Conservation (phyloP, 2,888 invertebrate species). For the Platycnemis pennipes region DNA sequence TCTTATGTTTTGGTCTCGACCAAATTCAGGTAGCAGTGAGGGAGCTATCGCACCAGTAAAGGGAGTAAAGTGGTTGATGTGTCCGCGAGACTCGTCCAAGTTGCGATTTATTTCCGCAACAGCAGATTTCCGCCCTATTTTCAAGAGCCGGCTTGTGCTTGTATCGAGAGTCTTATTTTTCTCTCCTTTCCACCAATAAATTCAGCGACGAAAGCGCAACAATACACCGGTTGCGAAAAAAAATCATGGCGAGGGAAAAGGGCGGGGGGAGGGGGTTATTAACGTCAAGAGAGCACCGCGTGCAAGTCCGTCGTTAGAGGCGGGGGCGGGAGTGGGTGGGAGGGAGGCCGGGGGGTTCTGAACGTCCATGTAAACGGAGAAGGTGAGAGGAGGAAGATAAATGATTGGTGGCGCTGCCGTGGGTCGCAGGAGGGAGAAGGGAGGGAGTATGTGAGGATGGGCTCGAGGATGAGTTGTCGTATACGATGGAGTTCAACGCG, state of each 20-base stretch:
- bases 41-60: no score
- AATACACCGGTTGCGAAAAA: not conserved
- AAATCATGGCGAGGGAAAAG: not conserved
- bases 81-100: no score
- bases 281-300: not conserved
- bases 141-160: not conserved
- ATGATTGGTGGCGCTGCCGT: slow-evolving; percentile 22
- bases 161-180: not conserved
- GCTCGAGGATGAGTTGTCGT: not conserved
- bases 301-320: not conserved
- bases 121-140: no score
- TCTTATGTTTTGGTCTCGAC: no score
- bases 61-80: no score
- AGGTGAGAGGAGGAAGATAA: slow-evolving; percentile 4
- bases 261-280: not conserved
- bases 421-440: not conserved
- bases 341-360: not conserved
- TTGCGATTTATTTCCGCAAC: no score
- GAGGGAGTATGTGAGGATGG: not conserved
- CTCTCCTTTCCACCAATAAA: not conserved
- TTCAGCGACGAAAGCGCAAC: not conserved
- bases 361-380: not conserved
- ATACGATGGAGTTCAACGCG: not conserved
- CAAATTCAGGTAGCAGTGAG: no score
- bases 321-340: not conserved